Conservation (phyloP, 2,113 vertebrate species). For the Stictonetta naevosa region DNA sequence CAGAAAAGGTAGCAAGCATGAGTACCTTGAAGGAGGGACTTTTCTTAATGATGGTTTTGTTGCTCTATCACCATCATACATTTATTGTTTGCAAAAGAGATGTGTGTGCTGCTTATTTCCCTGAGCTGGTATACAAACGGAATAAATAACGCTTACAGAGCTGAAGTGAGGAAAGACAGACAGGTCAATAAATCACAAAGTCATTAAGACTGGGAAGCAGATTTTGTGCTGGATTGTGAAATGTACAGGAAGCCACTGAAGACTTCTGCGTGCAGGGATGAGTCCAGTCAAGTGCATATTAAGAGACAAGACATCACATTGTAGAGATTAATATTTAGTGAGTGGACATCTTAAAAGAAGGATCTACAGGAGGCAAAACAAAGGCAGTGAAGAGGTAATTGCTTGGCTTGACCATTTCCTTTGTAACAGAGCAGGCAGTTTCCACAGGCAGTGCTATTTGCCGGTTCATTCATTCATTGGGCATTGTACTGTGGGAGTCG, state of each 20-base stretch:
- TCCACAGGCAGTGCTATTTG: accelerated
- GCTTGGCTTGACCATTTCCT: background rate
- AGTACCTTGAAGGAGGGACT: background rate
- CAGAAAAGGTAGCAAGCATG: background rate
- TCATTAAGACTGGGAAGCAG: background rate
- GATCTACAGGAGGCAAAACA: background rate
- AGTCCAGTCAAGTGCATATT: background rate
- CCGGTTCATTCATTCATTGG: background rate
- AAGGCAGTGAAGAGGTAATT: background rate
- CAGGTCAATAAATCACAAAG: slow-evolving; percentile 28
- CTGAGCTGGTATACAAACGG: background rate
- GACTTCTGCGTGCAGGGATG: background rate
- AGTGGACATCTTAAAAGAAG: background rate
- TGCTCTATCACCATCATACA: background rate
- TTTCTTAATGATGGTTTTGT: background rate
- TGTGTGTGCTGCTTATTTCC: background rate
- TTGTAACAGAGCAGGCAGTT: background rate
- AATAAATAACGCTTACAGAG: background rate
- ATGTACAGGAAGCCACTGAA: background rate
- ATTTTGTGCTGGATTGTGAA: slow-evolving; percentile 20
- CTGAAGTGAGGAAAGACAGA: background rate
- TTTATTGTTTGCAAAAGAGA: background rate
- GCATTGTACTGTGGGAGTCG: accelerated
- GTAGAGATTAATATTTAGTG: background rate
- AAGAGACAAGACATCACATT: background rate